Percentiles rank a stretch among this genome's conserved stretches.
Evolutionary conservation across 2,888 invertebrate species (phyloP).

Genomic region (Conus canariensis): DNA sequence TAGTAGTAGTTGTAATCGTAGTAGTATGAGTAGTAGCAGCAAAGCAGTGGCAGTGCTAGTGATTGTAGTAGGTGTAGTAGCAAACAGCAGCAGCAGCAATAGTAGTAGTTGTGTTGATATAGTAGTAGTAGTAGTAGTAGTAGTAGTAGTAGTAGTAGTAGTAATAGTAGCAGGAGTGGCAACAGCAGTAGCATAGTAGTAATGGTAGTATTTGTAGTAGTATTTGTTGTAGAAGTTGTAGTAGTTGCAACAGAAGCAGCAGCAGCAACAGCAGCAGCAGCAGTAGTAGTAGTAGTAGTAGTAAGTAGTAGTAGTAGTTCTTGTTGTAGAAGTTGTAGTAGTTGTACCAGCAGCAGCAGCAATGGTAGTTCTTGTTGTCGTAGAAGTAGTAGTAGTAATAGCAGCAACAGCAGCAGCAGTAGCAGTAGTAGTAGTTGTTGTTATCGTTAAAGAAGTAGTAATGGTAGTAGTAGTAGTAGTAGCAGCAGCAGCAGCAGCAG

Average conservation of each 20-base stretch:
- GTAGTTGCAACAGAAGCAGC: constrained; percentile 19
- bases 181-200: constrained; percentile 44
- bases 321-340: neutral
- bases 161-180: constrained; percentile 40
- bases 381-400: constrained; percentile 19
- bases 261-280: constrained; percentile 38
- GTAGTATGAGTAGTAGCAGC: too few species aligned
- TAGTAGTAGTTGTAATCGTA: too few species aligned
- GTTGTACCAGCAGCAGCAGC: constrained; percentile 36
- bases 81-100: too few species aligned
- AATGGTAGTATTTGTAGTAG: constrained; percentile 41
- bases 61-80: too few species aligned
- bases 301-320: neutral
- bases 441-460: constrained; percentile 31
- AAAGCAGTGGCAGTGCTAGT: too few species aligned
- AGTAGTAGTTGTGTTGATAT: neutral
- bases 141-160: constrained; percentile 47
- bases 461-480: constrained; percentile 37
- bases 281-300: constrained; percentile 9
- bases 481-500: constrained; percentile 24
- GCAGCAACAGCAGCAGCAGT: constrained; percentile 43
- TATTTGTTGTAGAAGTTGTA: constrained; percentile 34
- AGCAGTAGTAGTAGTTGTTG: constrained; percentile 45
- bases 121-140: constrained; percentile 48
- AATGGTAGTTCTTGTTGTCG: neutral